Percentiles rank a stretch among this genome's conserved stretches.
phyloP scores from a whole-genome alignment of 2,888 invertebrate genomes.

The Leptura quadrifasciata region DNA sequence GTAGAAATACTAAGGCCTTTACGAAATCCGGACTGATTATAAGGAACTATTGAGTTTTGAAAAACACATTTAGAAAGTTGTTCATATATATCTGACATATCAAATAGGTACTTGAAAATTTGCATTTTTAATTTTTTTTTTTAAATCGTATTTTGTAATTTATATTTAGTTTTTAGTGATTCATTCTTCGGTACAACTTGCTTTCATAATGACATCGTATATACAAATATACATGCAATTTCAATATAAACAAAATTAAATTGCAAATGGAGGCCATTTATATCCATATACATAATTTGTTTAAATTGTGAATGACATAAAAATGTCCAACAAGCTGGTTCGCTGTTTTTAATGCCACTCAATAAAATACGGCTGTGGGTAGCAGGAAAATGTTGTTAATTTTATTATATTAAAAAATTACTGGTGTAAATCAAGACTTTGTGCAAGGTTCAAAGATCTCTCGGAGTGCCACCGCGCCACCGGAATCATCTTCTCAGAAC shows the following conservation, averaged over 20 bases:
- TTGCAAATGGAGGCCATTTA: conserved; percentile 28
- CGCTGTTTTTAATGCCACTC: conserved; percentile 10
- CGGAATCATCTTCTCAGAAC: conserved; percentile 14
- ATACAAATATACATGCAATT: not conserved
- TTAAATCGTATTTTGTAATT: too few relatives aligned
- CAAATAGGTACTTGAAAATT: too few relatives aligned
- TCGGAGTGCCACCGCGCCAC: not conserved
- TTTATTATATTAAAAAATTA: conserved; percentile 26
- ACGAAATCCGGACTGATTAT: too few relatives aligned
- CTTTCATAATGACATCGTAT: too few relatives aligned
- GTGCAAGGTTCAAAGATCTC: conserved; percentile 17
- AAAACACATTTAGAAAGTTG: too few relatives aligned
- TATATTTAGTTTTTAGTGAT: too few relatives aligned
- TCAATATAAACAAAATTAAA: not conserved
- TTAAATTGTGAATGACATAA: conserved; percentile 37
- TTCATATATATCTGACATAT: too few relatives aligned
- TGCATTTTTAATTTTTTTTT: too few relatives aligned
- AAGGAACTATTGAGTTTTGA: too few relatives aligned
- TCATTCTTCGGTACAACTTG: too few relatives aligned
- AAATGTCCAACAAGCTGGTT: conserved; percentile 3
- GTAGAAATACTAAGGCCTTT: too few relatives aligned
- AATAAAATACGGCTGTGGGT: conserved; percentile 6
- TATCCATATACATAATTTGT: conserved; percentile 35
- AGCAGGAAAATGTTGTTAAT: conserved; percentile 22
- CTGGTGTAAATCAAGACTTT: conserved; percentile 22